Evolutionary conservation across 1,140 invertebrate species (phyloP), one percentile per base, ranked within the genome.

Genomic region (Drosophila funebris): DNA sequence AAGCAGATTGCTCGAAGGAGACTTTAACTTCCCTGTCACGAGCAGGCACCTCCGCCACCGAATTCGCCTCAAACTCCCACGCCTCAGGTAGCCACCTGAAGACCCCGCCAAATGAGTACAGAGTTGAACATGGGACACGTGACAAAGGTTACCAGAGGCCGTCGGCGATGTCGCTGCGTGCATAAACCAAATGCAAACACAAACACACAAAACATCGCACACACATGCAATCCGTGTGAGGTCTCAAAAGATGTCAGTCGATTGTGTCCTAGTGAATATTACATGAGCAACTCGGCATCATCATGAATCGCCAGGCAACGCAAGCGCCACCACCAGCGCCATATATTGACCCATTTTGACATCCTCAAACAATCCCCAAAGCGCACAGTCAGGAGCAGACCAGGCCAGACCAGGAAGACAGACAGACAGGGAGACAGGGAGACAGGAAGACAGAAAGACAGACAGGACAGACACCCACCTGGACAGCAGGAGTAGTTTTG

Each of bases 321-420:
- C 6, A 16, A 66, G 31, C 31, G 44, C 39, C 60, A 37, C n/a
- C n/a, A 14, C 4, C 48, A 16, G 31, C 36, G 18, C 56, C 11
- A 31, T 43, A 60, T 56, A 70, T 60, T 85, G 82, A 85, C 82
- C 82, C 78, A 85, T 72, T 87, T 87, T 62, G 75, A 78, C 72
- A 72, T 36, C 44, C 54, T 52, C 66, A 72, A 75, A 70, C 76
- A 79, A 50, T 41, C 54, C 62, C 63, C 60, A 48, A 57, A 29
- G 60, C 54, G 18, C 50, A 16, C 3, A 31, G n/a, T 24, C 13
- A 20, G 20, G 16, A n/a, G 9, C 20, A 46, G 6, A 18, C 8
- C 9, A 24, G 3, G 8, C 5, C 1, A 37, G 22, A 11, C 43
- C 53, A 61, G 18, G 31, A 36, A 7, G 31, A 29, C 24, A 8